Evolutionary conservation across 2,797 vertebrate species (phyloP).

Genomic region (Chaenodraco wilsoni): DNA sequence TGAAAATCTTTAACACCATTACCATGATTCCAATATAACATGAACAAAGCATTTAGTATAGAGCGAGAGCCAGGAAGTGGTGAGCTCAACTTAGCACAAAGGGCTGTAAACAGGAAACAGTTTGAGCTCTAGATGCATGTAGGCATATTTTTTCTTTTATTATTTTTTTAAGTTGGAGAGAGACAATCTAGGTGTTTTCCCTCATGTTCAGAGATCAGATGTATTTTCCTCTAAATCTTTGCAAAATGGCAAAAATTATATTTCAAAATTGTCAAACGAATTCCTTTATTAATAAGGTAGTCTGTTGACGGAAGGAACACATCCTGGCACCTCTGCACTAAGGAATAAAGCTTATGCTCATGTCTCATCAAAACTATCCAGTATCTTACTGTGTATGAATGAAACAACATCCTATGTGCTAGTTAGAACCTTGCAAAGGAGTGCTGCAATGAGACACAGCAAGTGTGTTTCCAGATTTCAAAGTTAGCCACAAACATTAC

Average conservation of each 20-base stretch:
- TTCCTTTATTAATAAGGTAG: background rate
- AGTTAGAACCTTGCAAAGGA: slow-evolving; percentile 49
- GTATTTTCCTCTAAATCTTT: background rate
- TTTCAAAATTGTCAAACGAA: slow-evolving; percentile 1
- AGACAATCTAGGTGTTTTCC: background rate
- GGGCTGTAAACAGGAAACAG: too few relatives aligned
- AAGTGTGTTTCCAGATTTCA: slow-evolving; percentile 77
- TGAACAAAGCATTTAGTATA: too few relatives aligned
- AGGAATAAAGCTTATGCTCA: background rate
- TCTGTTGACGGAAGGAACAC: background rate
- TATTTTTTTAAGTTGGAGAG: too few relatives aligned
- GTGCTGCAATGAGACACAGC: slow-evolving; percentile 50
- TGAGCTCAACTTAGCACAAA: too few relatives aligned
- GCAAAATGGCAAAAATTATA: background rate
- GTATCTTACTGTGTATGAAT: slow-evolving; percentile 18
- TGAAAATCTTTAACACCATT: too few relatives aligned
- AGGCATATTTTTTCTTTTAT: too few relatives aligned
- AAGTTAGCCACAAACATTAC: slow-evolving; percentile 79
- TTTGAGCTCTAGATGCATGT: too few relatives aligned
- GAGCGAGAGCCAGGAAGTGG: too few relatives aligned
- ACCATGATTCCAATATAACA: too few relatives aligned
- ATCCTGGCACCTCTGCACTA: background rate
- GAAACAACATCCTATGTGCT: slow-evolving; percentile 25
- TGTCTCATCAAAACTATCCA: slow-evolving; percentile 18
- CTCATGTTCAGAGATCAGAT: background rate